Base-by-base conservation (phyloP, 2,797 vertebrate species). In the Gobionotothen gibberifrons region DNA sequence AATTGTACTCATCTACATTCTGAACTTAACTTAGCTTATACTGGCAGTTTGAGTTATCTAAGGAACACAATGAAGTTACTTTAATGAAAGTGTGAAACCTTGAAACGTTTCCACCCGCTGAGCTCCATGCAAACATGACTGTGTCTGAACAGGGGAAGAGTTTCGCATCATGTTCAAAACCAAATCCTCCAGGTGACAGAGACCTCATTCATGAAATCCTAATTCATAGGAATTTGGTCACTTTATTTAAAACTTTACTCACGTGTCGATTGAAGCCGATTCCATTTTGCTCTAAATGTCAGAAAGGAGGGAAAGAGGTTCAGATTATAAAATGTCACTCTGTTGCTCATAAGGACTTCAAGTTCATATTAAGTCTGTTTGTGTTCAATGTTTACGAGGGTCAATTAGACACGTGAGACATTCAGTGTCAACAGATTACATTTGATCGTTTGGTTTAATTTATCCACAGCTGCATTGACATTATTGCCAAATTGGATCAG, bases 231-330 rank as follows among this genome's bases (percentile, higher is more conserved):
- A 36, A 36, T 36, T 9, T 36, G 5, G 44, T 11, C 10, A 51
- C 9, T 7, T 39, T 26, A 13, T 15, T 15, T 21, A 12, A 21
- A 19, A 19, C 3, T 51, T 0, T 3, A 90, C 94, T 96, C 93
- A 99, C 98, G 84, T 98, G 97, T 91, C 97, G 96, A 79, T 90
- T 95, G 93, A 97, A 99, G 90, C 96, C 93, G 75, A 97, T 92
- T 78, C 96, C 95, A 67, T 97, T 97, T 83, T 95, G 96, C 81
- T 97, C 97, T 92, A 85, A 93, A 88, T 93, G 94, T 95, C 49
- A 62, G 89, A 76, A 61, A 85, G 65, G 90, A 68, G 54, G 79
- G 90, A 13, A 62, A 91, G 77, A 62, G 4, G 61, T 26, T 70
- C 15, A 79, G 11, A n/a, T 22, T 56, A 40, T 44, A 40, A 70